Evolutionary conservation across 2,888 invertebrate genomes (phyloP).

Genomic region (Eupithecia subumbrata): DNA sequence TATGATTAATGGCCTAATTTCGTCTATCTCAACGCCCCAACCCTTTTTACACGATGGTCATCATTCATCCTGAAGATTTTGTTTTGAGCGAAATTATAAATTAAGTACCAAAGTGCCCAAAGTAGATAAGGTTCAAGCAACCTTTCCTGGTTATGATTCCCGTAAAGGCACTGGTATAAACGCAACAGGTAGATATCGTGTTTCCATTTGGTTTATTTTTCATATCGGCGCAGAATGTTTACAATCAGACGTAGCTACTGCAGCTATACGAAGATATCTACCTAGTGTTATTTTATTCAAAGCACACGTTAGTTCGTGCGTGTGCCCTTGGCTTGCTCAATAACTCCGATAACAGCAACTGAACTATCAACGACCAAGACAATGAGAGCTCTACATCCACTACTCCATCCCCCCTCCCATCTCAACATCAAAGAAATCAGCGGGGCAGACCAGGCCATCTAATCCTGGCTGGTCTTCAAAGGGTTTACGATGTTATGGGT

Average conservation of each 20-base stretch:
- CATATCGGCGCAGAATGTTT: conserved; percentile 40
- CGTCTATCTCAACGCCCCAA: conserved; percentile 25
- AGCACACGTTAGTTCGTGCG: conserved; percentile 54
- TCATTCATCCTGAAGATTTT: conserved; percentile 32
- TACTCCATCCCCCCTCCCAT: conserved; percentile 24
- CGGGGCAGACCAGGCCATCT: conserved; percentile 39
- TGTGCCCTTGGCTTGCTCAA: conserved; percentile 58
- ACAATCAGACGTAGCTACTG: conserved; percentile 44
- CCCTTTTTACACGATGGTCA: conserved; percentile 31
- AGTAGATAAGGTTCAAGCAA: not conserved
- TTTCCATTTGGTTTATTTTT: not conserved
- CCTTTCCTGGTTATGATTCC: not conserved
- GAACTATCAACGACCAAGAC: conserved; percentile 47
- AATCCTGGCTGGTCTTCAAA: conserved; percentile 48
- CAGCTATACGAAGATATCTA: not conserved
- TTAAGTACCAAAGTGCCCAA: conserved; percentile 6
- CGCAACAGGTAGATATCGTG: conserved; percentile 1
- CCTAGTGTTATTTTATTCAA: conserved; percentile 56
- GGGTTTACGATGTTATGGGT: conserved; percentile 54
- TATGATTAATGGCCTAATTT: conserved; percentile 36
- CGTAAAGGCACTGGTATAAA: not conserved
- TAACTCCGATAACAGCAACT: conserved; percentile 58
- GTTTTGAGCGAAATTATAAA: conserved; percentile 19
- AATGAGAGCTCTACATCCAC: conserved; percentile 31
- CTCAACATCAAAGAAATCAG: conserved; percentile 13